phyloP scores from a whole-genome alignment of 2,797 vertebrate species.

The Micropoecilia bifurca region DNA sequence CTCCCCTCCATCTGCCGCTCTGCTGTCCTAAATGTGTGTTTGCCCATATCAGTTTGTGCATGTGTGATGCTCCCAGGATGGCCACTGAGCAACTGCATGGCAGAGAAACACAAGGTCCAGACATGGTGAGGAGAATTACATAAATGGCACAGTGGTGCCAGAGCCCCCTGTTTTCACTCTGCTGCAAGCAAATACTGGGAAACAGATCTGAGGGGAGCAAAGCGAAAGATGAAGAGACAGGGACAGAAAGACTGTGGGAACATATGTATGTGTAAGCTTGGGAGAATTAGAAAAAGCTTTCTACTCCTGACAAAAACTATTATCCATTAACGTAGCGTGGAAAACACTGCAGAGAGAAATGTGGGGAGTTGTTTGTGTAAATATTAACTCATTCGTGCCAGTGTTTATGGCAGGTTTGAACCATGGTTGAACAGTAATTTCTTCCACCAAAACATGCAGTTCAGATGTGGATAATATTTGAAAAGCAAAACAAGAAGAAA shows the following conservation, averaged over 20 bases:
- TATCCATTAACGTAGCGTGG: neutral
- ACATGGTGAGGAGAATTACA: conserved; percentile 50
- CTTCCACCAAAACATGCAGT: neutral
- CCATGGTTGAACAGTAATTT: conserved; percentile 4
- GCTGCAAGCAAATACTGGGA: conserved; percentile 50
- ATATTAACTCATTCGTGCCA: neutral
- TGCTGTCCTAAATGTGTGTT: conserved; percentile 31
- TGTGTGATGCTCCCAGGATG: conserved; percentile 46
- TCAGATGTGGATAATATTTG: neutral
- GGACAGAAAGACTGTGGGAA: conserved; percentile 36
- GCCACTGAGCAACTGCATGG: conserved; percentile 58
- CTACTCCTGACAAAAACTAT: neutral
- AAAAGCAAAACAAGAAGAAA: neutral
- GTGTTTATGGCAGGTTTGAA: neutral
- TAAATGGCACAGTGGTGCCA: conserved; percentile 54
- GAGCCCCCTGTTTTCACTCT: conserved; percentile 52
- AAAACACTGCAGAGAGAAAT: neutral
- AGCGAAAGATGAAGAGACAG: conserved; percentile 24
- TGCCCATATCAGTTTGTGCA: conserved; percentile 17
- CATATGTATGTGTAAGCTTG: neutral
- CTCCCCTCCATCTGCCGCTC: conserved; percentile 69
- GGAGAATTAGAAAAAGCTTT: neutral
- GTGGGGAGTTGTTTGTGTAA: conserved; percentile 10
- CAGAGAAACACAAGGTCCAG: conserved; percentile 57
- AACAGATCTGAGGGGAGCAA: conserved; percentile 42